Base-by-base conservation (phyloP, 2,113 vertebrate species). In the Phainopepla nitens region DNA sequence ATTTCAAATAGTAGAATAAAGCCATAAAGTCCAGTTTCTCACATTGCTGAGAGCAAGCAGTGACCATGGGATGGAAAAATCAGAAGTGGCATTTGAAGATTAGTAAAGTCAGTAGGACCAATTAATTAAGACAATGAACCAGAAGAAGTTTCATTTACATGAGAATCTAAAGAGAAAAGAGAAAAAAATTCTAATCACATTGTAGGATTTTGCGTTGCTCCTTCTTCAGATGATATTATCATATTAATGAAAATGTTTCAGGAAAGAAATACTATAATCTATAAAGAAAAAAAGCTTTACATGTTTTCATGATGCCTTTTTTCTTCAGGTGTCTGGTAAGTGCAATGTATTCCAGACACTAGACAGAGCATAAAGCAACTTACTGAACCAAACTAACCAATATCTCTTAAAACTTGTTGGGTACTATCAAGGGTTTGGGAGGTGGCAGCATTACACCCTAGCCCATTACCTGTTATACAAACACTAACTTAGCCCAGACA, bases 81-180 rank as follows among this genome's bases (percentile, higher is more conserved):
- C 7, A 3, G 72, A 93, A 91, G 49, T 81, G 87, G 44, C 85
- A 92, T 81, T 88, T 5, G 5, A 71, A 93, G 82, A 94, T 71
- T 25, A 93, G 25, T 82, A 31, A 84, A 94, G 76, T 71, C 62
- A 71, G 65, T 82, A 77, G 61, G 73, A 75, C 47, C 84, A 93
- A 96, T 93, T 89, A 92, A 83, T 91, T 89, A 90, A 82, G 62
- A 91, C 66, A 88, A 82, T 75, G 92, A 92, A 71, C 29, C 6
- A 17, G 66, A 97, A 95, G 89, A 90, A 92, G 90, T 85, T 89
- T 94, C 42, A 94, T 95, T 96, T 96, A 92, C 49, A 57, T 45
- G 29, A 83, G 56, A 95, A 78, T 29, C 6, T 75, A n/a, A 73
- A 82, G 61, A 82, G 21, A 68, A 76, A 84, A 69, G 8, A 58